Evolutionary conservation across 2,113 vertebrate species (phyloP).

Genomic region (Mormoops blainvillei): DNA sequence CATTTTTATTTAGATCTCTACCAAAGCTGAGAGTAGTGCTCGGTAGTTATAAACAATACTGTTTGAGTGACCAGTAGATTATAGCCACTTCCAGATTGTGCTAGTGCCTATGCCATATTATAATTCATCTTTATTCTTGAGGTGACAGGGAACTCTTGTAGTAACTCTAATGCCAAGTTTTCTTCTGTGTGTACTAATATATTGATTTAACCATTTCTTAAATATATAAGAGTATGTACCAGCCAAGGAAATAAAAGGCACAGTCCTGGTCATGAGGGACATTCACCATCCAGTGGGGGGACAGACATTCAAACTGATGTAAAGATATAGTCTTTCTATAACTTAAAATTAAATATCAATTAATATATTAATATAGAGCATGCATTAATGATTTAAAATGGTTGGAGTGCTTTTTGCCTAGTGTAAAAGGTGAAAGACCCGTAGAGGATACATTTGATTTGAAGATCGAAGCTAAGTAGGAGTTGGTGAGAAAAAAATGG

Average conservation of each 20-base stretch:
- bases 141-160: not conserved
- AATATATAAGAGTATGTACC: not conserved
- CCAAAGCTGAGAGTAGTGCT: not conserved
- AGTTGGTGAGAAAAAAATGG: not conserved
- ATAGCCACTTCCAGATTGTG: not conserved
- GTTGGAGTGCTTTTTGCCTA: not conserved
- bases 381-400: not conserved
- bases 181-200: not conserved
- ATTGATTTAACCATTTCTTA: not conserved
- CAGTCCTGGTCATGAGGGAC: not conserved
- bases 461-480: not conserved
- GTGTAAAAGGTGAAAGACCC: not conserved
- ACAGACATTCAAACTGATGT: not conserved
- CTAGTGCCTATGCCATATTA: not conserved
- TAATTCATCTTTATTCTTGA: not conserved
- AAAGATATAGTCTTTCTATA: not conserved
- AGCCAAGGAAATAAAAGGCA: not conserved
- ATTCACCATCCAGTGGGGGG: not conserved
- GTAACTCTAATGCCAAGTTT: not conserved
- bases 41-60: not conserved
- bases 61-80: not conserved
- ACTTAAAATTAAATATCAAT: not conserved
- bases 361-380: not conserved
- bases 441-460: not conserved
- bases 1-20: not conserved